Base-by-base conservation (phyloP, 2,888 invertebrate genomes). In the Melipona beecheii region DNA sequence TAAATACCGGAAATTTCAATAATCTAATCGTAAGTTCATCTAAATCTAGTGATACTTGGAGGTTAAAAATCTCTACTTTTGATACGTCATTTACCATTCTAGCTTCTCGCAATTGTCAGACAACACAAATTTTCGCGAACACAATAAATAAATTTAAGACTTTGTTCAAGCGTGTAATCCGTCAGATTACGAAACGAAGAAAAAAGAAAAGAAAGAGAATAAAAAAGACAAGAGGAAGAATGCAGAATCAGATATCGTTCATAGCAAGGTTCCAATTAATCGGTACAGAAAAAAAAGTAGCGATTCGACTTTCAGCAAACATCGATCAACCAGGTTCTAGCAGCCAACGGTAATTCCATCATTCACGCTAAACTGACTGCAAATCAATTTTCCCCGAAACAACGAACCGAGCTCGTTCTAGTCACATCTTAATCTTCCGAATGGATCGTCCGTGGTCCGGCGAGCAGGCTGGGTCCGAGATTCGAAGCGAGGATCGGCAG, bases 351-450 rank as follows among this genome's bases (percentile, higher is more conserved):
- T 83, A 83, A 83, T 83, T 71, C 75, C 75, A 83, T 83, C 76
- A 68, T 83, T 72, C 84, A 83, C 66, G 82, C 65, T 54, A 27
- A 75, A 64, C 64, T 27, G 52, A 52, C 75, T 24, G 71, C 75
- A 72, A 83, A 83, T 83, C 82, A 83, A 83, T 83, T 83, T 83
- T 83, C 75, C 68, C 60, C 70, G 83, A 83, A 71, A 83, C 83
- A 75, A 83, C 71, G 83, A 75, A 21, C 54, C 65, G 17, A 54
- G 24, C 62, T 75, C 76, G 71, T 83, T 69, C 56, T 66, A 36
- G 54, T 75, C 75, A 75, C 83, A 75, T 83, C 82, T 83, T 83
- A 83, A 83, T 83, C 84, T 68, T 24, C 76, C 76, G 31, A 24
- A 43, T 19, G 43, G 64, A 58, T 43, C 19, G 64, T 56, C 31